phyloP scores from a whole-genome alignment of 2,888 invertebrate species.

The Andrena minutula region DNA sequence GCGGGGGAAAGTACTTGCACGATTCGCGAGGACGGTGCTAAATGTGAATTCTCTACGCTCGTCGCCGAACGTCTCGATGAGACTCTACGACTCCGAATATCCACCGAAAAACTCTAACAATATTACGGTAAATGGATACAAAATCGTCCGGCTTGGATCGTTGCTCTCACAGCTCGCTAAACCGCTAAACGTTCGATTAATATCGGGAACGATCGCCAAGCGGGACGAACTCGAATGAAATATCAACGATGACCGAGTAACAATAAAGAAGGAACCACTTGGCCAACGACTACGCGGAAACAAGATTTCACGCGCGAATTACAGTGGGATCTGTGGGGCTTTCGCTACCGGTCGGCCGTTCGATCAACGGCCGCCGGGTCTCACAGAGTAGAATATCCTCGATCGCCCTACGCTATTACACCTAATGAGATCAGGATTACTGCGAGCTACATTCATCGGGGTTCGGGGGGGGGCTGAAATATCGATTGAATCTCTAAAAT shows the following conservation, averaged over 20 bases:
- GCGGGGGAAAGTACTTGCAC: conserved; percentile 45
- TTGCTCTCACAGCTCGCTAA: too few relatives aligned
- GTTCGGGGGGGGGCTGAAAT: background rate
- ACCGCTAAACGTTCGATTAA: conserved; percentile 16
- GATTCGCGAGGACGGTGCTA: conserved; percentile 60
- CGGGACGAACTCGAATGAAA: conserved; percentile 20
- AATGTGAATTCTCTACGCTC: conserved; percentile 48
- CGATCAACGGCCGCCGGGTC: background rate
- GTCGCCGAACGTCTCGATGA: background rate
- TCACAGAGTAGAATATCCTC: conserved; percentile 17
- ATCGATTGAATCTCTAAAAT: conserved; percentile 51
- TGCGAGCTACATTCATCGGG: conserved; percentile 49
- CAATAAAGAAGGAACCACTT: conserved; percentile 34
- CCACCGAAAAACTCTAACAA: conserved; percentile 26
- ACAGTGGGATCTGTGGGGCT: background rate
- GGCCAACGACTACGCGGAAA: conserved; percentile 41
- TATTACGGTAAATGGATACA: conserved; percentile 25
- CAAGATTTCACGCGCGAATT: conserved; percentile 21
- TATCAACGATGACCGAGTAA: conserved; percentile 35
- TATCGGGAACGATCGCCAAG: conserved; percentile 16
- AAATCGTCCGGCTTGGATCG: conserved; percentile 13
- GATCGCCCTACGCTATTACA: conserved; percentile 52
- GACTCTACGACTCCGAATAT: conserved; percentile 36
- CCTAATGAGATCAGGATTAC: conserved; percentile 69
- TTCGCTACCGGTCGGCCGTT: conserved; percentile 3